Evolutionary conservation across 64 coral and sea anemone species (phyloP).

Genomic region (Catalaphyllia jardinei): DNA sequence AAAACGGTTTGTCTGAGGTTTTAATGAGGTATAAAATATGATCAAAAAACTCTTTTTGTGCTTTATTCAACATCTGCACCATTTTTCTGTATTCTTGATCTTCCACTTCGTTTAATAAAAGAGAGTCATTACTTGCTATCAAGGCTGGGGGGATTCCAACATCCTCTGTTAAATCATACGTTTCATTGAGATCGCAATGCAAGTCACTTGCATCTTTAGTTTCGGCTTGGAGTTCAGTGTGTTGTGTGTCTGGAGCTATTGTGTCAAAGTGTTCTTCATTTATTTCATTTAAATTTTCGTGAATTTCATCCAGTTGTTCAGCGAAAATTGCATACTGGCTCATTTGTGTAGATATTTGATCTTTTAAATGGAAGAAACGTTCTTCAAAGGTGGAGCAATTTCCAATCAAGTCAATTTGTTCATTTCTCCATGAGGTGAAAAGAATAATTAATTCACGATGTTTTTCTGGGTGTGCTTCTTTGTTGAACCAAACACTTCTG

Average conservation of each 20-base stretch:
- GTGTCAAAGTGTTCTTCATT: background rate
- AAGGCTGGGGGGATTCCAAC: too few relatives aligned
- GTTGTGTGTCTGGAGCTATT: too few relatives aligned
- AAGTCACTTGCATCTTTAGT: too few relatives aligned
- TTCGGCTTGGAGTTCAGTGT: too few relatives aligned
- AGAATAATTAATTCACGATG: conserved; percentile 35
- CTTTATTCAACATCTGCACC: too few relatives aligned
- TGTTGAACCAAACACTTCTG: background rate
- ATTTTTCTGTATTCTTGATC: too few relatives aligned
- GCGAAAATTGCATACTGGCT: conserved; percentile 11
- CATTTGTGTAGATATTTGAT: background rate
- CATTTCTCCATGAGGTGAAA: conserved; percentile 18
- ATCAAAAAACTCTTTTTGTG: background rate
- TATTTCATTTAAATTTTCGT: background rate
- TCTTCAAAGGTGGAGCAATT: conserved; percentile 19
- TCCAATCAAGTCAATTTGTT: background rate
- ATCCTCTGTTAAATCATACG: too few relatives aligned
- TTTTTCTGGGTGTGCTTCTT: conserved; percentile 34
- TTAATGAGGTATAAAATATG: conserved; percentile 40
- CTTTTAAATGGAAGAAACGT: background rate
- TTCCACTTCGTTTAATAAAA: too few relatives aligned
- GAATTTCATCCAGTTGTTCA: conserved; percentile 33
- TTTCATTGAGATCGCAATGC: too few relatives aligned
- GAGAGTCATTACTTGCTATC: too few relatives aligned
- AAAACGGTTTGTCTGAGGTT: conserved; percentile 11